Evolutionary conservation across 2,888 invertebrate genomes (phyloP).

Genomic region (Gymnocheta viridis): DNA sequence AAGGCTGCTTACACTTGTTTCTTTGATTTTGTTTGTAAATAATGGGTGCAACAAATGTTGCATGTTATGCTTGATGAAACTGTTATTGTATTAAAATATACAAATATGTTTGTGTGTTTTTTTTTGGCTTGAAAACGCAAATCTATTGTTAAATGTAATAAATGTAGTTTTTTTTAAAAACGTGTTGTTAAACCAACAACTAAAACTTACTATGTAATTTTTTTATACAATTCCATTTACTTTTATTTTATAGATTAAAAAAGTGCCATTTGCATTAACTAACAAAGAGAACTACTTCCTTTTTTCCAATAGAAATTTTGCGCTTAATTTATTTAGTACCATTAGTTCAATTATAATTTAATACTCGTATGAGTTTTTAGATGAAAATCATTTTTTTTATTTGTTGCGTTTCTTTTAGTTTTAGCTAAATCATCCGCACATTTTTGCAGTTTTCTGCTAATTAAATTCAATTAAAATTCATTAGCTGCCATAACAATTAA

Average conservation of each 20-base stretch:
- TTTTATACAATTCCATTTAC: neutral
- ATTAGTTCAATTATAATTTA: conserved; percentile 42
- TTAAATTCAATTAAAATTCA: conserved; percentile 73
- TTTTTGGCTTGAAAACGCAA: neutral
- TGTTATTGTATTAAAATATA: conserved; percentile 34
- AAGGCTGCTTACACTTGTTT: conserved; percentile 38
- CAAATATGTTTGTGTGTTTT: neutral
- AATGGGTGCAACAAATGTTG: conserved; percentile 66
- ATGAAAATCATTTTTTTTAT: conserved; percentile 23
- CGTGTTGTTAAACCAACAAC: neutral
- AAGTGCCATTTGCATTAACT: neutral
- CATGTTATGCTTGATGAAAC: conserved; percentile 60
- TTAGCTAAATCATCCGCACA: conserved; percentile 50
- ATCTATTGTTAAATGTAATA: neutral
- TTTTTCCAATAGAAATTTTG: neutral
- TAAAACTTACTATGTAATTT: neutral
- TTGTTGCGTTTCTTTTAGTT: conserved; percentile 28
- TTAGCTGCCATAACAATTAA: conserved; percentile 73
- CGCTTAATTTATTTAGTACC: conserved; percentile 20
- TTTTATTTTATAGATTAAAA: neutral
- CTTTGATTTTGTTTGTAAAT: conserved; percentile 19
- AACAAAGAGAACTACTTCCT: neutral
- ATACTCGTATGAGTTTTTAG: conserved; percentile 16
- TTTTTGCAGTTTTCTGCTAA: conserved; percentile 70
- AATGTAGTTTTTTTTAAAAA: neutral